These are phyloP conservation scores for Drosophila neonasuta DNA, from an alignment of 2,888 invertebrate species.

Conservation along the genomic window DNA sequence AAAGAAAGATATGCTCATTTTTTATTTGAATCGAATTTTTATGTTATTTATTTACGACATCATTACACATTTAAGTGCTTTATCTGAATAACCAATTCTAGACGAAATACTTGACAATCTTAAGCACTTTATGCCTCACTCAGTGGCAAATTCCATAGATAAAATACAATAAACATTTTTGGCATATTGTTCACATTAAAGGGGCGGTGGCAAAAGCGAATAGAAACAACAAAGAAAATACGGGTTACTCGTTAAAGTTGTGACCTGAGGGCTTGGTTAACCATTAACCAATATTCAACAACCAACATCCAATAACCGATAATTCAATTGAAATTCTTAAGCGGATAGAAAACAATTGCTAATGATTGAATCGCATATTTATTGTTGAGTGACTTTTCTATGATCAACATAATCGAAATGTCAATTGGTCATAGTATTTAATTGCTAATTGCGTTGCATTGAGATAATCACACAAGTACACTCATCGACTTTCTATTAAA, in stretches of 20 bases:
- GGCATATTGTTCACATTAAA: conserved; percentile 29
- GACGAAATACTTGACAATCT: background rate
- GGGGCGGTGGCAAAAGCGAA: conserved; percentile 51
- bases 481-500: conserved; percentile 66
- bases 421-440: conserved; percentile 57
- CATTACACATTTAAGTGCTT: background rate
- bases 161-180: conserved; percentile 27
- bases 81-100: too few species aligned
- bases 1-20: too few species aligned
- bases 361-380: conserved; percentile 67
- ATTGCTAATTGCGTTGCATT: conserved; percentile 64
- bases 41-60: background rate
- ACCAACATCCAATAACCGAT: conserved; percentile 16
- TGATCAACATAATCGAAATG: conserved; percentile 49
- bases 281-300: conserved; percentile 29
- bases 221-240: conserved; percentile 31
- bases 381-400: conserved; percentile 31
- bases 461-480: conserved; percentile 31
- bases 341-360: conserved; percentile 50
- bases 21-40: background rate
- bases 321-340: conserved; percentile 64
- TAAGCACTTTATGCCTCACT: conserved; percentile 11
- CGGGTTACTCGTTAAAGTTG: conserved; percentile 58
- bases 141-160: conserved; percentile 43
- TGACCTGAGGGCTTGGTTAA: conserved; percentile 70